A percentile compares a stretch with the other conserved stretches of the same genome.
Conservation (phyloP, 1,140 invertebrate genomes). For the Drosophila ercepeae region DNA sequence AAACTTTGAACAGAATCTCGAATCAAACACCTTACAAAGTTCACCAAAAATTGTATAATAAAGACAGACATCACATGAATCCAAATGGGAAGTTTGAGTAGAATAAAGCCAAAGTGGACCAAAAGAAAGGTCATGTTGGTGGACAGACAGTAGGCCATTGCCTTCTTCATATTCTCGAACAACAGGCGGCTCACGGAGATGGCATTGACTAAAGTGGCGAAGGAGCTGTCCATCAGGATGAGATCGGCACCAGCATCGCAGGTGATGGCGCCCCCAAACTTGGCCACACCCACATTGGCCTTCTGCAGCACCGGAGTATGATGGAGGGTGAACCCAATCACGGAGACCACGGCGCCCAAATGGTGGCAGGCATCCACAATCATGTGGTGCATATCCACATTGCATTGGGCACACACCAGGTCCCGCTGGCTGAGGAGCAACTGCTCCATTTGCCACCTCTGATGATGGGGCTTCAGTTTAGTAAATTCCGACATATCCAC, state of each 20-base stretch:
- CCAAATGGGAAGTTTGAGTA: constrained; percentile 29
- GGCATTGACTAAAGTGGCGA: constrained; percentile 26
- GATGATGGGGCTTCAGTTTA: constrained; percentile 27
- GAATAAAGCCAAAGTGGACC: neutral
- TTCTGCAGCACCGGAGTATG: constrained; percentile 22
- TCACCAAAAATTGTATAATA: constrained; percentile 21
- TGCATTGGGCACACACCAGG: constrained; percentile 35
- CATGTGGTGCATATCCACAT: constrained; percentile 24
- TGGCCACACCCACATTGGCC: constrained; percentile 44
- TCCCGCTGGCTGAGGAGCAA: constrained; percentile 40
- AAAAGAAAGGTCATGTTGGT: constrained; percentile 20
- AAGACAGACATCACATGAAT: constrained; percentile 17
- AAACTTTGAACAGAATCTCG: neutral
- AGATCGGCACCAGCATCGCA: constrained; percentile 43
- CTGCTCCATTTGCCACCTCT: constrained; percentile 41
- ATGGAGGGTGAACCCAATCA: constrained; percentile 33
- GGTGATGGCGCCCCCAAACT: constrained; percentile 15
- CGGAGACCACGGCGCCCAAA: constrained; percentile 52
- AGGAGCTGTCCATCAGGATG: constrained; percentile 35
- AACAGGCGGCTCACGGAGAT: constrained; percentile 46
- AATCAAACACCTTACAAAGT: constrained; percentile 32
- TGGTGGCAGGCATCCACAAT: constrained; percentile 49
- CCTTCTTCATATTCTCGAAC: constrained; percentile 59
- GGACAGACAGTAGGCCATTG: constrained; percentile 34
- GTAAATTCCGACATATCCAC: constrained; percentile 40